Conservation (phyloP, 2,888 invertebrate genomes). For the Anodontia alba region DNA sequence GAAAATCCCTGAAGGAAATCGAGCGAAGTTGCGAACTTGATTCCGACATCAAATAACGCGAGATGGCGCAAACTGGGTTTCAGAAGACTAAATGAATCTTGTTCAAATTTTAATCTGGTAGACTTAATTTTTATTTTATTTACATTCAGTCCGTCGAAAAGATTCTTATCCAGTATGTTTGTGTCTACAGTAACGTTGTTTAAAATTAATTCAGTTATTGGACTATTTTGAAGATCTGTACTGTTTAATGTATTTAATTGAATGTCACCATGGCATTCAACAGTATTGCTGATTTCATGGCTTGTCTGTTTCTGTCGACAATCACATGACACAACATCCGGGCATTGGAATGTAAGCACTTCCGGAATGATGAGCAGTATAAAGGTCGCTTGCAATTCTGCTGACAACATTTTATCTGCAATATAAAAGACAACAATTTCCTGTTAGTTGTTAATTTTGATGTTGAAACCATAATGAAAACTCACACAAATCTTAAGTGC, state of each 20-base stretch:
- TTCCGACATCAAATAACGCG: conserved; percentile 39
- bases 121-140: conserved; percentile 38
- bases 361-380: conserved; percentile 1
- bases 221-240: conserved; percentile 18
- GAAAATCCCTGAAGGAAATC: conserved; percentile 39
- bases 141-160: conserved; percentile 35
- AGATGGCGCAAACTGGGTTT: conserved; percentile 28
- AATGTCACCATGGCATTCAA: conserved; percentile 45
- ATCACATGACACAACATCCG: conserved; percentile 44
- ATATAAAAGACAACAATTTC: not conserved
- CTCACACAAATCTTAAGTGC: no score
- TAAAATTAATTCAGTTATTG: conserved; percentile 38
- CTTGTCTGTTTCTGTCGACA: conserved; percentile 32
- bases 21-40: conserved; percentile 29
- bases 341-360: conserved; percentile 38
- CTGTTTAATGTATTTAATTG: conserved; percentile 24
- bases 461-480: no score
- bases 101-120: conserved; percentile 22
- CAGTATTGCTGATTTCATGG: conserved; percentile 16
- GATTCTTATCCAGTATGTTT: conserved; percentile 4
- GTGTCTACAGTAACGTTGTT: conserved; percentile 33
- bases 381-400: not conserved
- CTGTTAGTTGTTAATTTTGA: no score
- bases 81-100: conserved; percentile 31
- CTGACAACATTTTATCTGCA: not conserved